Percentiles rank a stretch among this genome's conserved stretches.
phyloP scores from a whole-genome alignment of 2,113 vertebrate genomes.

The Henicopernis longicauda region DNA sequence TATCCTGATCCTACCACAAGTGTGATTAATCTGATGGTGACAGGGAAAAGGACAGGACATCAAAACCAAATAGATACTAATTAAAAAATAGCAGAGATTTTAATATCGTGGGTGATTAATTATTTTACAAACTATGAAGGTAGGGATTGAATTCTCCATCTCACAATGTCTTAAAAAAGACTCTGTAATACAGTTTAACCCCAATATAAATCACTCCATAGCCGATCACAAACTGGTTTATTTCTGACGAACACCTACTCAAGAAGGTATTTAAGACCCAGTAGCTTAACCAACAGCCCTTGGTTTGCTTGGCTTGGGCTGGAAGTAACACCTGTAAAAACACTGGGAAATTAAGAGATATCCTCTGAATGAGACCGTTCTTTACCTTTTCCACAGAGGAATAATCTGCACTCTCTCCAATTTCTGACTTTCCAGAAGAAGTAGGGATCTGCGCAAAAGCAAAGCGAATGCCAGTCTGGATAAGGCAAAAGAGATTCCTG shows the following conservation, averaged over 20 bases:
- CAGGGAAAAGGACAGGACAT: background rate
- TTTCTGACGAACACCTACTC: background rate
- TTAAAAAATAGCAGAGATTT: background rate
- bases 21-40: background rate
- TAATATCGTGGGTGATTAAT: background rate
- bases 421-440: conserved; percentile 30
- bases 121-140: background rate
- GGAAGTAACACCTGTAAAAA: background rate
- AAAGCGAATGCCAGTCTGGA: background rate
- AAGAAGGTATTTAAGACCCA: background rate
- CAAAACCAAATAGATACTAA: background rate
- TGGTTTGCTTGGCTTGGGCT: background rate
- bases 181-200: background rate
- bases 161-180: background rate
- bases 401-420: background rate
- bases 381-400: conserved; percentile 9
- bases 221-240: background rate
- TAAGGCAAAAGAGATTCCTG: background rate
- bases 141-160: background rate
- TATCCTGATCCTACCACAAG: background rate
- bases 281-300: background rate
- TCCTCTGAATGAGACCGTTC: background rate
- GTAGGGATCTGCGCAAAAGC: background rate
- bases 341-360: background rate
- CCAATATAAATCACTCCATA: background rate